Evolutionary conservation across 2,797 vertebrate species (phyloP).

Genomic region (Coregonus sp.): DNA sequence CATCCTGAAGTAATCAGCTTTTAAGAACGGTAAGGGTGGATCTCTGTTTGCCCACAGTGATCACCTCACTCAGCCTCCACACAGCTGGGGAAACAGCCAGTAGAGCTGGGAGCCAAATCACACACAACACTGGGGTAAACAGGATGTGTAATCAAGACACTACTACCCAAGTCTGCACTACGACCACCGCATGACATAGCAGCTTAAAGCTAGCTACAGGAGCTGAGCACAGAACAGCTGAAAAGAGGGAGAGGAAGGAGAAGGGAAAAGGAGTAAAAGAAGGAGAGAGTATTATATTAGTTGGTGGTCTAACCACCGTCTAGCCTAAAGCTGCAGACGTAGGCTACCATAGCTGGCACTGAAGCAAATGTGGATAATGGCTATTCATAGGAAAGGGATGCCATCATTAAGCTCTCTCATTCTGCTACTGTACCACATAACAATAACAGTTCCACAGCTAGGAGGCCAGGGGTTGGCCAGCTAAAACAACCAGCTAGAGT

Average conservation of each 20-base stretch:
- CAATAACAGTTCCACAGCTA: not conserved
- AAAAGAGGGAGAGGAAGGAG: conserved; percentile 39
- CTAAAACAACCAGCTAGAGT: not conserved
- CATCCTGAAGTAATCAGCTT: not conserved
- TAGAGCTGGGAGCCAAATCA: conserved; percentile 73
- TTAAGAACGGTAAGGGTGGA: not conserved
- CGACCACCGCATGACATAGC: conserved; percentile 69
- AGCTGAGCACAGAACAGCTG: not conserved
- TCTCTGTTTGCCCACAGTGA: not conserved
- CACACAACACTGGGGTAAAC: conserved; percentile 81
- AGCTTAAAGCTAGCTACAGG: conserved; percentile 22
- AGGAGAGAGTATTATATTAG: not conserved
- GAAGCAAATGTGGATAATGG: not conserved
- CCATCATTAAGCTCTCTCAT: not conserved
- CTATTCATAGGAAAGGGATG: conserved; percentile 27
- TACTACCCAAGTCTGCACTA: conserved; percentile 67
- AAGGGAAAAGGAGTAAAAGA: conserved; percentile 19
- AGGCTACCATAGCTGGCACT: not conserved
- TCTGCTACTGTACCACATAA: not conserved
- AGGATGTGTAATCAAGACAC: conserved; percentile 83
- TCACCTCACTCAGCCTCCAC: conserved; percentile 20
- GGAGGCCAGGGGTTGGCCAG: not conserved
- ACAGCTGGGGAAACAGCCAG: conserved; percentile 67
- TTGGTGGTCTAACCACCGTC: not conserved
- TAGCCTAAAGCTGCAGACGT: not conserved